phyloP scores from a whole-genome alignment of 1,140 invertebrate species.

The Drosophila subpulchrella region DNA sequence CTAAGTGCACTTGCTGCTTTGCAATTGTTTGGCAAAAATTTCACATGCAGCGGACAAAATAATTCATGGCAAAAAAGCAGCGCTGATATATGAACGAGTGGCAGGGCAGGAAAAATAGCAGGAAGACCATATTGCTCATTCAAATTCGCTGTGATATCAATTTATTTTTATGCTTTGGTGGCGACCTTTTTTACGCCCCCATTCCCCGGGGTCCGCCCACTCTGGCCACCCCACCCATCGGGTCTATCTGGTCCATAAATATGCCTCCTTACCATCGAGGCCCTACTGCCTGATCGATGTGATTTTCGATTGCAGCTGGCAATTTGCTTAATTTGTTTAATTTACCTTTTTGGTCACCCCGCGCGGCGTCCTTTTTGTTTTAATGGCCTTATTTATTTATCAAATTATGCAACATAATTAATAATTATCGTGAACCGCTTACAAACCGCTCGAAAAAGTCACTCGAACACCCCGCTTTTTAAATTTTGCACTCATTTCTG shows the following conservation, averaged over 20 bases:
- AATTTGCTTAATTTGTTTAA: constrained; percentile 44
- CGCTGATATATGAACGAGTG: constrained; percentile 42
- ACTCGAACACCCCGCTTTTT: background rate
- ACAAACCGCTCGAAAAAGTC: background rate
- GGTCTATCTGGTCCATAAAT: constrained; percentile 17
- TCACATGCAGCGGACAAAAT: constrained; percentile 69
- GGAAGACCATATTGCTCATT: constrained; percentile 54
- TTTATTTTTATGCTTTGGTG: constrained; percentile 71
- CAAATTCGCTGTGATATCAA: constrained; percentile 72
- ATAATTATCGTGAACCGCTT: constrained; percentile 32
- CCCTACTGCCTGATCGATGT: constrained; percentile 51
- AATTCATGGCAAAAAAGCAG: constrained; percentile 68
- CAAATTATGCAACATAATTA: constrained; percentile 62
- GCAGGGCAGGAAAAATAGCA: constrained; percentile 14
- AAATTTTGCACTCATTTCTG: constrained; percentile 20
- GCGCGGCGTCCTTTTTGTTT: constrained; percentile 21
- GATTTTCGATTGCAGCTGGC: constrained; percentile 57
- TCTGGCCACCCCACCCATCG: background rate
- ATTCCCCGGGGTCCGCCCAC: background rate
- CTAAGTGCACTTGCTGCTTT: constrained; percentile 20
- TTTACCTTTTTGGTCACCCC: constrained; percentile 25
- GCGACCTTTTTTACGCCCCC: constrained; percentile 17
- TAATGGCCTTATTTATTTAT: constrained; percentile 62
- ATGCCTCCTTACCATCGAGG: constrained; percentile 25
- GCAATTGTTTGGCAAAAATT: constrained; percentile 73